Percentiles rank a stretch among this genome's conserved stretches.
Conservation (phyloP, 2,888 invertebrate genomes). For the Yponomeuta malinellus region DNA sequence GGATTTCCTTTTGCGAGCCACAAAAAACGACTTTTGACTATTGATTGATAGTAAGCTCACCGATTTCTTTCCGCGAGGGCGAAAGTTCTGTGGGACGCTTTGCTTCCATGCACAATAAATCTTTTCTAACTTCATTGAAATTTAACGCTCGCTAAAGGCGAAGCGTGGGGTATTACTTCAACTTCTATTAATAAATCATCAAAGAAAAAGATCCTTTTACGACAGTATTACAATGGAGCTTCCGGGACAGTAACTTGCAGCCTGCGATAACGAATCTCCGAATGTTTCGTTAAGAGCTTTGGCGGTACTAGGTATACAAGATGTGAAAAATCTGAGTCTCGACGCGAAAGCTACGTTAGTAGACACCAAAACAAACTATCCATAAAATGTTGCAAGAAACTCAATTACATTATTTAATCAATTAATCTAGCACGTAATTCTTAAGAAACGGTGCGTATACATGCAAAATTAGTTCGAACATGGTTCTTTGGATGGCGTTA, state of each 20-base stretch:
- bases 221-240: conserved; percentile 15
- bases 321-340: no score
- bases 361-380: no score
- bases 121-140: conserved; percentile 37
- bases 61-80: conserved; percentile 20
- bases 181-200: conserved; percentile 35
- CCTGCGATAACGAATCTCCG: not conserved
- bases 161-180: conserved; percentile 29
- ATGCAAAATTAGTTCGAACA: no score
- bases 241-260: not conserved
- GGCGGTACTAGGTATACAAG: no score
- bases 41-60: conserved; percentile 20
- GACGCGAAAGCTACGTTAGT: no score
- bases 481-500: no score
- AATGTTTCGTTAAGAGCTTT: not conserved
- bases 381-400: no score
- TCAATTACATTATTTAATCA: no score
- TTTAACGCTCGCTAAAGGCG: conserved; percentile 31
- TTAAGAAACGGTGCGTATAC: no score
- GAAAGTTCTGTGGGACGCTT: conserved; percentile 22
- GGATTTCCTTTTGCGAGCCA: not conserved
- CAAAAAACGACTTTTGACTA: conserved; percentile 13
- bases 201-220: conserved; percentile 29
- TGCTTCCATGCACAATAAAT: conserved; percentile 25
- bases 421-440: no score